Evolutionary conservation across 2,888 invertebrate species (phyloP).

Genomic region (Caenorhabditis parvicauda): DNA sequence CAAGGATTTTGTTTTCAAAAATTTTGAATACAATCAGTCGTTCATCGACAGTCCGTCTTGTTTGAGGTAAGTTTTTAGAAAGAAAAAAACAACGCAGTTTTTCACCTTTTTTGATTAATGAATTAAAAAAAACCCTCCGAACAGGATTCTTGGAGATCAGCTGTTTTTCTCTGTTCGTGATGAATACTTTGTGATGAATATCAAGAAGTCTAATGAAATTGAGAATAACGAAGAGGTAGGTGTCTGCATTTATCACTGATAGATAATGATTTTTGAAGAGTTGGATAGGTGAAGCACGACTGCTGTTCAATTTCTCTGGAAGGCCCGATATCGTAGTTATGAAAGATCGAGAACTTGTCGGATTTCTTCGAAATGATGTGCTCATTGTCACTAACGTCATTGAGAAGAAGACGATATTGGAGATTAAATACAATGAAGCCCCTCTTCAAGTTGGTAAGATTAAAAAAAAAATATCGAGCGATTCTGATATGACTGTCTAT

Average conservation of each 20-base stretch:
- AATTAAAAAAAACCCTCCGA: too few relatives aligned
- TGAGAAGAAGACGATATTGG: slow-evolving; percentile 11
- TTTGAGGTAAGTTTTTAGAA: slow-evolving; percentile 13
- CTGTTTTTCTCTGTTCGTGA: slow-evolving; percentile 25
- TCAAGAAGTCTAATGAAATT: too few relatives aligned
- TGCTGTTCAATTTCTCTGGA: slow-evolving; percentile 16
- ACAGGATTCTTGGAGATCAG: too few relatives aligned
- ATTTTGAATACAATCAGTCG: slow-evolving; percentile 21
- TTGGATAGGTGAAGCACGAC: slow-evolving; percentile 16
- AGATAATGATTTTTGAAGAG: slow-evolving; percentile 2
- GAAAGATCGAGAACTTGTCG: slow-evolving; percentile 15
- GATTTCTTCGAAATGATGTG: slow-evolving; percentile 19
- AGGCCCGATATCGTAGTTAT: slow-evolving; percentile 20
- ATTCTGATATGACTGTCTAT: not conserved
- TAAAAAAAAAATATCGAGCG: not conserved
- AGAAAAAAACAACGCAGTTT: slow-evolving; percentile 3
- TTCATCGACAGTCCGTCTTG: slow-evolving; percentile 23
- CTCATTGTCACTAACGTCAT: slow-evolving; percentile 17
- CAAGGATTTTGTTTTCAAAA: slow-evolving; percentile 62
- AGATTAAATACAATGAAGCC: slow-evolving; percentile 18
- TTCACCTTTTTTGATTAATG: too few relatives aligned
- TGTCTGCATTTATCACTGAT: not conserved
- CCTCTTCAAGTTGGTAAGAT: slow-evolving; percentile 18
- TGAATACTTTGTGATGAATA: slow-evolving; percentile 33
- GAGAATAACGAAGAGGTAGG: not conserved